Base-by-base conservation (phyloP, 2,888 invertebrate genomes). In the Lacanobia oleracea region DNA sequence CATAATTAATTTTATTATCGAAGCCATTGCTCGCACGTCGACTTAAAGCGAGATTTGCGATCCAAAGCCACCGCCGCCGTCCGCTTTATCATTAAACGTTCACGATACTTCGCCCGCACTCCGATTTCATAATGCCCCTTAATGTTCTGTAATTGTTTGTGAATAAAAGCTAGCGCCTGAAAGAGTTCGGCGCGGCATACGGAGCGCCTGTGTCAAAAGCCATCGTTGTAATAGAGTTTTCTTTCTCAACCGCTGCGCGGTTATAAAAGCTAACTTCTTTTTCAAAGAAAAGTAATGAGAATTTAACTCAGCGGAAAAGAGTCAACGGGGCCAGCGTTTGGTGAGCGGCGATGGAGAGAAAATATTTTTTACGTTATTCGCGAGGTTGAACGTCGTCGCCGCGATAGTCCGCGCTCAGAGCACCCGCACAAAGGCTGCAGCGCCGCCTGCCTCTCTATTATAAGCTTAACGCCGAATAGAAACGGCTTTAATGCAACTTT, bases 251-350 rank as follows among this genome's bases (percentile, higher is more conserved):
- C 91, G 89, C 89, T 86, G 88, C 89, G 88, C 88, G 90, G 90
- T 93, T 93, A 93, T 93, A 93, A 94, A 94, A 92, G 93, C 92
- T 93, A 94, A 94, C 94, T 94, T 92, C 88, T 91, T 93, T 92
- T 93, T 93, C 91, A 93, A 89, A 94, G 93, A 91, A 94, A 95
- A 92, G 94, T 95, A 95, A 95, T 95, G 94, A 94, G 95, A 94
- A 93, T 93, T 92, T 93, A 94, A 95, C 95, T 94, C 90, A 90
- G 94, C 93, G 94, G 93, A 94, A 95, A 94, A 93, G 91, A 92
- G 92, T 92, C 87, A 91, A 86, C 88, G 88, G 72, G 86, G 88
- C 89, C 88, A 88, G 83, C 88, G 87, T 89, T 91, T 89, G 83
- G 88, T 89, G 88, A 91, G 89, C 91, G 86, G 88, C 88, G 89